Evolutionary conservation across 2,113 vertebrate genomes (phyloP).

Genomic region (Spizaetus ornatus): DNA sequence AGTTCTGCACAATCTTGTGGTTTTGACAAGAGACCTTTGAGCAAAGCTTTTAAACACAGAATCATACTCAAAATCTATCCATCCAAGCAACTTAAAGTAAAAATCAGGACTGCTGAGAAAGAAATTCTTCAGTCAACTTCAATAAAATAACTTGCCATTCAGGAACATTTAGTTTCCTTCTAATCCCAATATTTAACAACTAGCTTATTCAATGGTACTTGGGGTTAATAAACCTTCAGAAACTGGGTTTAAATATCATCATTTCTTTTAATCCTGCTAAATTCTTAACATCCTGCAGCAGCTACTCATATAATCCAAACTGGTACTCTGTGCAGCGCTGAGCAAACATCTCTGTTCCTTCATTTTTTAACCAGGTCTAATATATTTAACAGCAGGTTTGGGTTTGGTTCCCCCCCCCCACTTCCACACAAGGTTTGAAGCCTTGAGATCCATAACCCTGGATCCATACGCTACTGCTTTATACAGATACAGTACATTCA

Average conservation of each 20-base stretch:
- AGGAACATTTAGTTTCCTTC: neutral
- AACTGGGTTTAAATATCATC: neutral
- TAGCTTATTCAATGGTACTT: neutral
- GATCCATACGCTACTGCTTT: neutral
- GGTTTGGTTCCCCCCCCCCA: no score
- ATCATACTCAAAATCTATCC: neutral
- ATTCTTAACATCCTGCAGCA: neutral
- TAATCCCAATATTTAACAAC: neutral
- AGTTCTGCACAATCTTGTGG: neutral
- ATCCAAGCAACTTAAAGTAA: neutral
- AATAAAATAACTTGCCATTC: neutral
- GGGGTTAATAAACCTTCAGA: neutral
- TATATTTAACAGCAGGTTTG: neutral
- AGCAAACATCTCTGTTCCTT: neutral
- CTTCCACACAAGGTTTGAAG: neutral
- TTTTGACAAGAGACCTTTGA: neutral
- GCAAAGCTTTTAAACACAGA: neutral
- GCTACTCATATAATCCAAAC: neutral
- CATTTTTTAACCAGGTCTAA: neutral
- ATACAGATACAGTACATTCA: neutral
- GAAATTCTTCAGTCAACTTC: neutral
- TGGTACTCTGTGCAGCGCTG: neutral
- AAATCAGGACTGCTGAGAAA: neutral
- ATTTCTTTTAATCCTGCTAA: neutral
- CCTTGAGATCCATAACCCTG: rapidly evolving